Evolutionary conservation across 2,113 vertebrate species (phyloP).

Genomic region (Notarius lentiginosus): DNA sequence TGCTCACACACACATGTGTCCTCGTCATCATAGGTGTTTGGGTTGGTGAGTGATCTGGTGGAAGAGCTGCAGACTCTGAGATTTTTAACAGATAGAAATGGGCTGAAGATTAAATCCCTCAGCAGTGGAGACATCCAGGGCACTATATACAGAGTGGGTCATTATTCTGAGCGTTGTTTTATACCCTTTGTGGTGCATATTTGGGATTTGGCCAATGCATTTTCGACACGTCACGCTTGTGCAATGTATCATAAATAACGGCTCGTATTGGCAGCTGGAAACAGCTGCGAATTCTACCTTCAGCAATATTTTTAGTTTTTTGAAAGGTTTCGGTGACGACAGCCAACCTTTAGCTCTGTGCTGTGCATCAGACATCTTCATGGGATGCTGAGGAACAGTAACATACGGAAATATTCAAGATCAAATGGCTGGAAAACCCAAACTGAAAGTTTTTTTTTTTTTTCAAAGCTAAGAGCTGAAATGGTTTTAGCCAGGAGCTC

Average conservation of each 20-base stretch:
- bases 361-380: background rate
- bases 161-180: background rate
- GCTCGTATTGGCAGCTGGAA: background rate
- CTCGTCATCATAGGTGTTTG: background rate
- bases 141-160: background rate
- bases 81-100: background rate
- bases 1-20: background rate
- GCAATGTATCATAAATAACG: background rate
- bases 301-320: background rate
- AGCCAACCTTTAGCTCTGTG: background rate
- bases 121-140: background rate
- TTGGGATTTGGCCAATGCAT: background rate
- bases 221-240: slow-evolving; percentile 3
- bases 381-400: background rate
- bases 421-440: background rate
- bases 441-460: background rate
- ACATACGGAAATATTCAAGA: background rate
- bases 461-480: background rate
- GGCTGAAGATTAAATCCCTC: background rate
- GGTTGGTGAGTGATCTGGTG: background rate
- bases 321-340: background rate
- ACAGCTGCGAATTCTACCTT: background rate
- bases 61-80: background rate
- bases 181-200: background rate
- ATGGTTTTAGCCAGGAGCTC: background rate